phyloP scores from a whole-genome alignment of 2,113 vertebrate genomes.

The Gallinago paraguaiae region DNA sequence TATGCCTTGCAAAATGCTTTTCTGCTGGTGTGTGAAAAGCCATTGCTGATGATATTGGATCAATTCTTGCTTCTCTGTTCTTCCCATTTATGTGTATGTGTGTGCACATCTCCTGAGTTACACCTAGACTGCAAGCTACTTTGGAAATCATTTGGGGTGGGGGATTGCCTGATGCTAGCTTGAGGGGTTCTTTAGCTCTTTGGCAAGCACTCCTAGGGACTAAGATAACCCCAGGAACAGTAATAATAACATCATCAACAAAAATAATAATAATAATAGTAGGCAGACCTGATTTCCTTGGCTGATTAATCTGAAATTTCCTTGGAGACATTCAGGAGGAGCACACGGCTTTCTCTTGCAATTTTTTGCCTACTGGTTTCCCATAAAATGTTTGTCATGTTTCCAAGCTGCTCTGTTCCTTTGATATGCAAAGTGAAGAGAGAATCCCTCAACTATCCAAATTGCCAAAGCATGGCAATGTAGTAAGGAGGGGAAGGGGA shows the following conservation, averaged over 20 bases:
- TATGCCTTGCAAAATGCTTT: not conserved
- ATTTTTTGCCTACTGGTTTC: not conserved
- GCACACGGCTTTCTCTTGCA: not conserved
- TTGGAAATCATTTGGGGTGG: not conserved
- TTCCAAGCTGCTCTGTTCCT: not conserved
- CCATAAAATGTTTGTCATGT: not conserved
- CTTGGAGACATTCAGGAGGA: not conserved
- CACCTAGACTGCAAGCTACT: not conserved
- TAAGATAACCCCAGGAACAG: not conserved
- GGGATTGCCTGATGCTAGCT: not conserved
- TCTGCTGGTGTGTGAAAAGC: not conserved
- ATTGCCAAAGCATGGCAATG: not conserved
- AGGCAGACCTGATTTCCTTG: not conserved
- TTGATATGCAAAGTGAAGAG: not conserved
- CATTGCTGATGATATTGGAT: not conserved
- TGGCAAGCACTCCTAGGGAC: not conserved
- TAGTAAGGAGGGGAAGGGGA: not conserved
- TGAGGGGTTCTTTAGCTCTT: not conserved
- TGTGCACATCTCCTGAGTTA: not conserved
- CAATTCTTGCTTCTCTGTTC: not conserved
- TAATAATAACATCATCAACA: not conserved
- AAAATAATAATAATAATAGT: not conserved
- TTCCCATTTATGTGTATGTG: not conserved
- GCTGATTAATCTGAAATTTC: constrained; percentile 21
- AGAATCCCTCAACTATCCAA: not conserved